A percentile compares a stretch with the other conserved stretches of the same genome.
Evolutionary conservation across 2,113 vertebrate species (phyloP).

Genomic region (Phoenicopterus ruber): DNA sequence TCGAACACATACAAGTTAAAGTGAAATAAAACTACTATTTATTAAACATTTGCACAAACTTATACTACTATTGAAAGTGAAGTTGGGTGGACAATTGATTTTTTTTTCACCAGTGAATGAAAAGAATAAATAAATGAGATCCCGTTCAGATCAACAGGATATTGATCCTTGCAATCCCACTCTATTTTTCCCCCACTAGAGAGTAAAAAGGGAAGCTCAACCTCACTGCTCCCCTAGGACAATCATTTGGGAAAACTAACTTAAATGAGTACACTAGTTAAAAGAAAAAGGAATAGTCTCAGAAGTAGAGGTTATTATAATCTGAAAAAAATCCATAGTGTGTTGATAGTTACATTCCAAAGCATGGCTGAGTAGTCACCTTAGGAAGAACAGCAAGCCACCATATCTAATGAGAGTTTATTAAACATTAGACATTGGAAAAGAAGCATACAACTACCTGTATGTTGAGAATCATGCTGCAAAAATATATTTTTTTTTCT

Average conservation of each 20-base stretch:
- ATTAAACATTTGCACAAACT: background rate
- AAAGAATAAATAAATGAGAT: background rate
- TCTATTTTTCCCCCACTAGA: background rate
- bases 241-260: background rate
- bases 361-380: background rate
- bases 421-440: background rate
- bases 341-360: background rate
- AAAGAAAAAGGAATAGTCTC: background rate
- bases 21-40: background rate
- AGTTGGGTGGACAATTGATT: background rate
- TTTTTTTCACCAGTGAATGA: background rate
- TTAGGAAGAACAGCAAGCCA: background rate
- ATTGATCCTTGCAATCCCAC: background rate
- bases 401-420: background rate
- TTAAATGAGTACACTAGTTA: background rate
- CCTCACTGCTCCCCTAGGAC: background rate
- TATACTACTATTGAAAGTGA: background rate
- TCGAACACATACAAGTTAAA: background rate
- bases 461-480: no score
- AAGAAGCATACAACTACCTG: background rate
- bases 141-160: background rate
- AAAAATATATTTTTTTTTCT: background rate
- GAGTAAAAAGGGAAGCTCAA: background rate
- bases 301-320: background rate
- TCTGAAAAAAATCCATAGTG: background rate